phyloP scores from a whole-genome alignment of 2,113 vertebrate species.

The Syngnathus typhle region DNA sequence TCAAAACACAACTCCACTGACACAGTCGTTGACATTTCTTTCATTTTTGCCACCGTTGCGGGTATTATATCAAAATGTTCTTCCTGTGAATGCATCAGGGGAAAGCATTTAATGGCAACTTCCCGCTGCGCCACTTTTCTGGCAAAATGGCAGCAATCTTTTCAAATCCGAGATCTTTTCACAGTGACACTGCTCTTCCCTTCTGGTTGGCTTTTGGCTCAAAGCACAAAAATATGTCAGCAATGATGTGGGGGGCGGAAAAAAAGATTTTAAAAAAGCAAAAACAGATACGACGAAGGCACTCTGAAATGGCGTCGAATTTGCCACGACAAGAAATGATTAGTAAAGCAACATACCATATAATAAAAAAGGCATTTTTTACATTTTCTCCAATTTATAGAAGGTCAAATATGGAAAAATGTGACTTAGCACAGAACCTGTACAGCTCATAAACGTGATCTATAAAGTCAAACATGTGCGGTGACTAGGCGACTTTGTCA shows the following conservation, averaged over 20 bases:
- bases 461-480: background rate
- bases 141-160: slow-evolving; percentile 27
- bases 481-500: background rate
- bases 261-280: background rate
- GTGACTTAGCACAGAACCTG: too few relatives aligned
- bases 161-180: background rate
- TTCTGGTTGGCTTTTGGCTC: background rate
- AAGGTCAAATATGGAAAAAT: too few relatives aligned
- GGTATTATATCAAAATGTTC: background rate
- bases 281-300: background rate
- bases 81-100: background rate
- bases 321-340: too few relatives aligned
- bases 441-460: background rate
- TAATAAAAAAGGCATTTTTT: background rate
- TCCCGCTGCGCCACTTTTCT: slow-evolving; percentile 14
- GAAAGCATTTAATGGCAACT: slow-evolving; percentile 1
- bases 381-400: background rate
- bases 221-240: background rate
- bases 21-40: background rate
- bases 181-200: background rate
- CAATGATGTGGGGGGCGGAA: background rate
- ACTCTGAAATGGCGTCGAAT: background rate
- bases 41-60: background rate
- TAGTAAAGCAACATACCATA: background rate
- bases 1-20: background rate